Percentiles rank a stretch among this genome's conserved stretches.
phyloP scores from a whole-genome alignment of 2,888 invertebrate species.

The Campopleginae sp. region DNA sequence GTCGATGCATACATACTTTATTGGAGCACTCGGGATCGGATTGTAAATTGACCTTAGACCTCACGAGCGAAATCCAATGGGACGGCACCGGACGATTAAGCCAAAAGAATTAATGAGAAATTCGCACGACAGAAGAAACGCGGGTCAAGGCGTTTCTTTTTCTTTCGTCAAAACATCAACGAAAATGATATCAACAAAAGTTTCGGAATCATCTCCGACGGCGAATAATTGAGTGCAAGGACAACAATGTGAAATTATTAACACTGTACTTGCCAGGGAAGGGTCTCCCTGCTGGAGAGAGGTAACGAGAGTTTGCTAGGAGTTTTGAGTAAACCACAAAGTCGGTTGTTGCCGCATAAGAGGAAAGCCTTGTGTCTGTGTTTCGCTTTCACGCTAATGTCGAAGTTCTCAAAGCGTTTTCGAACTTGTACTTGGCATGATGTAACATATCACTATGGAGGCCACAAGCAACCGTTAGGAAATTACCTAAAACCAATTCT shows the following conservation, averaged over 20 bases:
- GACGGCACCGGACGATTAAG: not conserved
- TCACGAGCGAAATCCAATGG: not conserved
- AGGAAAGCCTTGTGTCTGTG: conserved; percentile 28
- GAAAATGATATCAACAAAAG: not conserved
- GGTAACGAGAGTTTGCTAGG: not conserved
- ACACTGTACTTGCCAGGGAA: not conserved
- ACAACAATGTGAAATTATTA: not conserved
- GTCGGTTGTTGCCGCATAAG: conserved; percentile 20
- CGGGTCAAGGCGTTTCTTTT: conserved; percentile 46
- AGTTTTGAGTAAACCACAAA: conserved; percentile 43
- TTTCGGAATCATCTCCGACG: conserved; percentile 47
- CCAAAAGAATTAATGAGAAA: conserved; percentile 26
- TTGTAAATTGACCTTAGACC: conserved; percentile 14
- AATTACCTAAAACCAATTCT: conserved; percentile 44
- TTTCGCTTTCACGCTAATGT: conserved; percentile 65
- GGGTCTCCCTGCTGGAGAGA: not conserved
- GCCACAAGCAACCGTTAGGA: conserved; percentile 45
- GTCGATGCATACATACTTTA: conserved; percentile 3
- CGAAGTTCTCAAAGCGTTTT: conserved; percentile 65
- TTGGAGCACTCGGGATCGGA: conserved; percentile 13
- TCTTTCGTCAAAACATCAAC: not conserved
- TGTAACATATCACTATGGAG: conserved; percentile 43
- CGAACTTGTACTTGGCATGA: conserved; percentile 54
- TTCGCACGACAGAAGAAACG: conserved; percentile 43
- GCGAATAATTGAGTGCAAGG: not conserved